Base-by-base conservation (phyloP, 2,888 invertebrate genomes). In the Callyntrura guangdongensis region DNA sequence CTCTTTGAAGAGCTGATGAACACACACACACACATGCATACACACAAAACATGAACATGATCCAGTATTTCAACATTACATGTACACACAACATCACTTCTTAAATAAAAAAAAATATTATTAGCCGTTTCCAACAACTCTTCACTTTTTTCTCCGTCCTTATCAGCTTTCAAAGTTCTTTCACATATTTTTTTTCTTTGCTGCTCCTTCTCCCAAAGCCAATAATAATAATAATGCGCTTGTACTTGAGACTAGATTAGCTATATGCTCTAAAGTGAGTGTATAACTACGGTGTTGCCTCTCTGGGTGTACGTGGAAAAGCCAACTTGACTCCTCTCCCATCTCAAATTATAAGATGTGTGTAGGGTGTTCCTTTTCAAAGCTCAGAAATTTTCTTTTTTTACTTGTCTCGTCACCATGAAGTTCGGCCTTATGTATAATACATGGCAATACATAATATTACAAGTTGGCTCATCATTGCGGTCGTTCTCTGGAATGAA, bases 41-140 rank as follows among this genome's bases (percentile, higher is more conserved):
- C 36, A 36, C 61, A 22, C 22, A 61, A 9, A 61, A 61, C 36
- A 36, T 84, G 89, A 84, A 83, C 90, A 90, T 90, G 90, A 90
- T 90, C 90, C 64, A 90, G 86, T 86, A 90, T 86, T 86, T 86
- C 85, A 82, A 79, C 90, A 85, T 90, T 86, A 64, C 86, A 79
- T 27, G 56, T 85, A 67, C 82, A 45, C 45, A 72, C n/a, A 69
- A 69, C 17, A 72, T 36, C n/a, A 69, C 27, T 9, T 64, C 4
- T 56, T 56, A 36, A 2, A 20, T 4, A 20, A 20, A 20, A 20
- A 45, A 47, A 45, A 45, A 74, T 45, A 17, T n/a, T 74, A 27
- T 56, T 59, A 27, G 25, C 67, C 67, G n/a, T 72, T 72, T 72
- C 47, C n/a, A 87, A 86, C 81, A 90, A 86, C 90, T 90, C 86